These are phyloP conservation scores for Oryzias melastigma DNA, from an alignment of 2,113 vertebrate species.

Conservation along the genomic window DNA sequence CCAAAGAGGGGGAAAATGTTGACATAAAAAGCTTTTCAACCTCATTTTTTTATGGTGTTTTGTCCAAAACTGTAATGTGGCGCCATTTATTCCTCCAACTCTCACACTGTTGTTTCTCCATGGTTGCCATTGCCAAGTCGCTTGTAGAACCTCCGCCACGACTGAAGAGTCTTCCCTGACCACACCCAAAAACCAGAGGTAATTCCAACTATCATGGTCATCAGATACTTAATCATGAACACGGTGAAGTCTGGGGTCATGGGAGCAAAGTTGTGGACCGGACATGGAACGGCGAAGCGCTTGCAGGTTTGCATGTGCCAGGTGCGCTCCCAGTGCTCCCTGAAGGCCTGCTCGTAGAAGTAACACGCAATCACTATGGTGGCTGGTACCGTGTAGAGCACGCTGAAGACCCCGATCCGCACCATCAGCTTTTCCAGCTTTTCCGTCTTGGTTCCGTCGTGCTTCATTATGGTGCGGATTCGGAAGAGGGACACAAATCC, in stretches of 20 bases:
- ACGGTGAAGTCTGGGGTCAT: constrained; percentile 97
- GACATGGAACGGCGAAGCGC: constrained; percentile 91
- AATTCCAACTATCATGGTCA: constrained; percentile 99
- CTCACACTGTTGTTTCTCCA: constrained; percentile 96
- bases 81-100: not conserved
- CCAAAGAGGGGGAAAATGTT: constrained; percentile 21
- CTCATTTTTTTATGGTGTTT: constrained; percentile 39
- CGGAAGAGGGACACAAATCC: constrained; percentile 97
- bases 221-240: constrained; percentile 99
- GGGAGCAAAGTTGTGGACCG: constrained; percentile 85
- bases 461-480: constrained; percentile 98
- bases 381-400: constrained; percentile 95
- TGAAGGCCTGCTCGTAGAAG: constrained; percentile 98
- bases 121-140: constrained; percentile 91
- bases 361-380: constrained; percentile 96
- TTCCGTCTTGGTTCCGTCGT: constrained; percentile 96
- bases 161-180: constrained; percentile 97
- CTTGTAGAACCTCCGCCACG: constrained; percentile 95
- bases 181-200: constrained; percentile 99
- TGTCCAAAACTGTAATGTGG: constrained; percentile 13
- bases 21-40: constrained; percentile 65
- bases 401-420: constrained; percentile 94
- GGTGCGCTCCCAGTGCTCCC: constrained; percentile 93
- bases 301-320: constrained; percentile 97
- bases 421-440: constrained; percentile 99